Evolutionary conservation across 1,140 invertebrate species (phyloP).

Genomic region (Chymomyza costata): DNA sequence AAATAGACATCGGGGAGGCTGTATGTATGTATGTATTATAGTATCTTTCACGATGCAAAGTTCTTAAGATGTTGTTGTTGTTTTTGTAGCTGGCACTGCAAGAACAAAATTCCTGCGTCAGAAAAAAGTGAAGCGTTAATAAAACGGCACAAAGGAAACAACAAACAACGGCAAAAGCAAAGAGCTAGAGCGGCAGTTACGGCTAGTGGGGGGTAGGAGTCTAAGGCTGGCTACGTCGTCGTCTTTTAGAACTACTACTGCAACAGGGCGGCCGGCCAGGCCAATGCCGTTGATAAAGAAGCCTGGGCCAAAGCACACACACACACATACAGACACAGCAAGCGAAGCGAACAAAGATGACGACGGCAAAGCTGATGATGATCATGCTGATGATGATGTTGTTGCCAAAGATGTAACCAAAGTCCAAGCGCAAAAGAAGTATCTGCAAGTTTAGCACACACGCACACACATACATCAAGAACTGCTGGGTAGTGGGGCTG

Average conservation of each 20-base stretch:
- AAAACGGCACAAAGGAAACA: conserved; percentile 65
- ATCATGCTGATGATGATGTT: conserved; percentile 26
- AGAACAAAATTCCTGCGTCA: conserved; percentile 53
- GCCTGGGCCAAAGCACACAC: too few species aligned
- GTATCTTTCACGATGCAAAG: too few species aligned
- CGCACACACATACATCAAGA: too few species aligned
- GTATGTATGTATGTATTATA: too few species aligned
- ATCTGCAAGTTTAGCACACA: background rate
- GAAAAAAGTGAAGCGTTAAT: conserved; percentile 66
- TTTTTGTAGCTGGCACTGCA: too few species aligned
- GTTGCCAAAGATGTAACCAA: conserved; percentile 51
- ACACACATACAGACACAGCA: too few species aligned
- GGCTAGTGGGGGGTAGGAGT: conserved; percentile 6
- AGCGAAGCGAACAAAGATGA: background rate
- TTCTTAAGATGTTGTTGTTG: too few species aligned
- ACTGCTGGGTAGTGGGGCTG: too few species aligned
- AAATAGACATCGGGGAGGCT: conserved; percentile 24
- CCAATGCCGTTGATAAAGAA: conserved; percentile 3
- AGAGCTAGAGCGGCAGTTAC: conserved; percentile 3
- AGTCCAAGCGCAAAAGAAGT: conserved; percentile 36
- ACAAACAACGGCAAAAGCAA: conserved; percentile 33
- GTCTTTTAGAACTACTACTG: too few species aligned
- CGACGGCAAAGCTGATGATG: conserved; percentile 4
- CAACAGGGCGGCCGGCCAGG: background rate
- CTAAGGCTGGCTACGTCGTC: too few species aligned